Percentiles rank a stretch among this genome's conserved stretches.
Evolutionary conservation across 2,888 invertebrate species (phyloP).

Genomic region (Microplitis manilae): DNA sequence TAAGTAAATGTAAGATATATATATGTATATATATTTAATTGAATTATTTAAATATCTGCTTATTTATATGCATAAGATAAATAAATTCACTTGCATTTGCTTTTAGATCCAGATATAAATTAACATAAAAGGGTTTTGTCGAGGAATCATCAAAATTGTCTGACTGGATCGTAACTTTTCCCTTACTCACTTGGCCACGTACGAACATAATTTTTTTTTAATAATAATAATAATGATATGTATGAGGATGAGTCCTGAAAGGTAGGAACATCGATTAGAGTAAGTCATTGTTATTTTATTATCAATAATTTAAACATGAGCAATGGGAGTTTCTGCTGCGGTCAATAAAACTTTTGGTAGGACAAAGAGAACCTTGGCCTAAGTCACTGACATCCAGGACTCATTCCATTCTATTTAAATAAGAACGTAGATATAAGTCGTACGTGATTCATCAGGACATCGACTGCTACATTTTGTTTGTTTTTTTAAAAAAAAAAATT

Average conservation of each 20-base stretch:
- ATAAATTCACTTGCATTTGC: background rate
- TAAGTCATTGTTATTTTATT: slow-evolving; percentile 15
- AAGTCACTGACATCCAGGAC: slow-evolving; percentile 58
- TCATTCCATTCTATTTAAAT: slow-evolving; percentile 64
- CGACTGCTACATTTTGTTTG: slow-evolving; percentile 12
- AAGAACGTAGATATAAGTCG: slow-evolving; percentile 33
- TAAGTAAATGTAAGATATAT: too few relatives aligned
- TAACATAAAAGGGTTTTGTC: too few relatives aligned
- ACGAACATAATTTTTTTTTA: too few relatives aligned
- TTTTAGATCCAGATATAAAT: too few relatives aligned
- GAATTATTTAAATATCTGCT: background rate
- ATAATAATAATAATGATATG: too few relatives aligned
- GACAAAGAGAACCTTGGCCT: slow-evolving; percentile 39
- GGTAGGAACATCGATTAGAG: too few relatives aligned
- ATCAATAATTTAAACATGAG: slow-evolving; percentile 10
- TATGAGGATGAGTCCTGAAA: too few relatives aligned
- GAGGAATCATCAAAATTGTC: too few relatives aligned
- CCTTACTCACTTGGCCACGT: background rate
- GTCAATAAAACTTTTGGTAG: slow-evolving; percentile 26
- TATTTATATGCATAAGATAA: background rate
- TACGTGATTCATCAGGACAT: slow-evolving; percentile 29
- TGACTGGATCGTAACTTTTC: background rate
- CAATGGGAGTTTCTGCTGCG: slow-evolving; percentile 14
- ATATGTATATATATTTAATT: background rate
- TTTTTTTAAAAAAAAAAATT: background rate